Conservation (phyloP, 35 echinoderm and acorn worm species). For the Stichopus chloronotus region DNA sequence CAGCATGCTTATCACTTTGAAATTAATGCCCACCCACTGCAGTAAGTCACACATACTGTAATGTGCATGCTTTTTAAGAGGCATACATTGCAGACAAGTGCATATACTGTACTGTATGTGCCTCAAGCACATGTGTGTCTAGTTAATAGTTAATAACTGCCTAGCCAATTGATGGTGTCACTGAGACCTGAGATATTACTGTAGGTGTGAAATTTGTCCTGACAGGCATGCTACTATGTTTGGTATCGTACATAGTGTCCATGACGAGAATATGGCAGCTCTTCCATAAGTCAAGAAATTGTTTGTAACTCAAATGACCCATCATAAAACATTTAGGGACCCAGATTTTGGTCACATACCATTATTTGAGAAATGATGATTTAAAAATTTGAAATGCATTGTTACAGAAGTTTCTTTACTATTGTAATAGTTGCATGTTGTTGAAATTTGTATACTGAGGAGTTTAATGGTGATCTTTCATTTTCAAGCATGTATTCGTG, state of each 20-base stretch:
- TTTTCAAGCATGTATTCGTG: neutral
- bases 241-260: neutral
- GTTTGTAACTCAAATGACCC: neutral
- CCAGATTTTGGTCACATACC: neutral
- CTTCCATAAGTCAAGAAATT: slow-evolving; percentile 18
- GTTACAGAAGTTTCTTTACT: neutral
- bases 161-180: neutral
- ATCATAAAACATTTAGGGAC: neutral
- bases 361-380: slow-evolving; percentile 11
- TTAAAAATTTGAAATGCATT: slow-evolving; percentile 10
- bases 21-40: neutral
- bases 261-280: neutral
- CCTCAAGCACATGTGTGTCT: neutral
- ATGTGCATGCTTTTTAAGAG: neutral
- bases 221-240: neutral
- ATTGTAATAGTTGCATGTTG: slow-evolving; percentile 4
- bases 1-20: neutral
- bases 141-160: neutral
- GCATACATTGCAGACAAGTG: neutral
- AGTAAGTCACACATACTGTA: slow-evolving; percentile 3
- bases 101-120: neutral
- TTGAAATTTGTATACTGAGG: neutral
- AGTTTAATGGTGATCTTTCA: slow-evolving; percentile 4
- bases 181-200: neutral
- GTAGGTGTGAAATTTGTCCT: neutral